Conservation (phyloP, 1,140 invertebrate genomes). For the Pygmarrhopalites habei region DNA sequence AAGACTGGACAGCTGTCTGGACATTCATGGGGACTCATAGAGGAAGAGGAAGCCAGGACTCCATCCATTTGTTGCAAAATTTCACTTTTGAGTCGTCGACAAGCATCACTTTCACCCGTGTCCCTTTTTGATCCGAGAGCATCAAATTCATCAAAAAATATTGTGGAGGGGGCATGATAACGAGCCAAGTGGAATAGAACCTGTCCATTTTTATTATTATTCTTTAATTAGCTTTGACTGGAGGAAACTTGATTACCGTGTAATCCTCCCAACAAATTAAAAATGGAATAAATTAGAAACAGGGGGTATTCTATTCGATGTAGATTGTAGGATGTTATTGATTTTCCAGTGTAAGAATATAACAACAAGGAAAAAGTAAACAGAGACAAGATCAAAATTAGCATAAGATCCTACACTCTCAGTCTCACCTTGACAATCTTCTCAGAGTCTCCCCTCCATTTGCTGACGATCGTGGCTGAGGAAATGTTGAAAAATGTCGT, state of each 20-base stretch:
- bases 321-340: no score
- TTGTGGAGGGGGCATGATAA: slow-evolving; percentile 83
- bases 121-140: slow-evolving; percentile 68
- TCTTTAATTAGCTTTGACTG: no score
- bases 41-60: slow-evolving; percentile 50
- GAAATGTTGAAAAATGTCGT: slow-evolving; percentile 90
- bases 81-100: slow-evolving; percentile 83
- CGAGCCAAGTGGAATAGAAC: slow-evolving; percentile 81
- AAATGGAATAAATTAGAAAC: no score
- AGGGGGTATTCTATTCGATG: no score
- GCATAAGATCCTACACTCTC: no score
- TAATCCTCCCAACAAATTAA: no score
- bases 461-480: slow-evolving; percentile 77
- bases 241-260: no score
- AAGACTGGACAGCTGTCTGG: slow-evolving; percentile 59
- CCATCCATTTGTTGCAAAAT: slow-evolving; percentile 89
- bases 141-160: slow-evolving; percentile 96
- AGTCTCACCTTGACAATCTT: slow-evolving; percentile 74
- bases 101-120: slow-evolving; percentile 79
- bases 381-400: no score
- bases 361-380: no score
- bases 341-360: no score
- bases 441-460: slow-evolving; percentile 92
- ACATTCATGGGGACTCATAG: slow-evolving; percentile 15
- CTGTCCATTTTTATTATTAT: slow-evolving; percentile 50